Conservation (phyloP, 1,140 invertebrate species). For the Pteromalus puparum region DNA sequence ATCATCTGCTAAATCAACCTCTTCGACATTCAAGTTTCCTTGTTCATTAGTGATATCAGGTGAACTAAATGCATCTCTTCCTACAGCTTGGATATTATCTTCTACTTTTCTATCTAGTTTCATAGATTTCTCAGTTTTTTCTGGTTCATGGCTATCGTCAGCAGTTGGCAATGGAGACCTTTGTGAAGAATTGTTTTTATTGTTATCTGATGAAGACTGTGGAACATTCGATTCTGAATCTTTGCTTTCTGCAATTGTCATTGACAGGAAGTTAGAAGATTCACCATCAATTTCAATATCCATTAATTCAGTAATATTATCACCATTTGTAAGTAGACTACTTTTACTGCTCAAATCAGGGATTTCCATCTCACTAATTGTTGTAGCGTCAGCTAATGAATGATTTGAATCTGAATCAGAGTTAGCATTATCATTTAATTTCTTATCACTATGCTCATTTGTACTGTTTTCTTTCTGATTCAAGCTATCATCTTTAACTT, state of each 20-base stretch:
- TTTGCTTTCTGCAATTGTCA: background rate
- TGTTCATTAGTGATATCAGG: background rate
- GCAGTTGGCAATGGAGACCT: background rate
- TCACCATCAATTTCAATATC: conserved; percentile 6
- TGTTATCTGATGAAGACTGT: background rate
- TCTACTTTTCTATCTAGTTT: background rate
- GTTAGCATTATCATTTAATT: background rate
- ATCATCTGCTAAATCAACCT: conserved; percentile 51
- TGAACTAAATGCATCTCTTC: conserved; percentile 17
- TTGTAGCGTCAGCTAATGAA: background rate
- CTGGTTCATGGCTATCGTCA: background rate
- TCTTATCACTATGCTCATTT: conserved; percentile 1
- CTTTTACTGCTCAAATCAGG: background rate
- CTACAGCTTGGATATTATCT: background rate
- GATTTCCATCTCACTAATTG: conserved; percentile 13
- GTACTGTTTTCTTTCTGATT: background rate
- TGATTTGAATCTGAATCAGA: background rate
- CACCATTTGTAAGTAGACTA: background rate
- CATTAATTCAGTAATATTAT: conserved; percentile 7
- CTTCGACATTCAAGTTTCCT: conserved; percentile 44
- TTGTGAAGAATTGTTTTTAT: conserved; percentile 3
- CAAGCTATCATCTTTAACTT: conserved; percentile 6
- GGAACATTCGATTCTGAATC: conserved; percentile 1
- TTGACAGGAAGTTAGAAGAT: background rate
- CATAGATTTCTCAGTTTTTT: conserved; percentile 9